phyloP scores from a whole-genome alignment of 2,888 invertebrate species.

The Empis livida region DNA sequence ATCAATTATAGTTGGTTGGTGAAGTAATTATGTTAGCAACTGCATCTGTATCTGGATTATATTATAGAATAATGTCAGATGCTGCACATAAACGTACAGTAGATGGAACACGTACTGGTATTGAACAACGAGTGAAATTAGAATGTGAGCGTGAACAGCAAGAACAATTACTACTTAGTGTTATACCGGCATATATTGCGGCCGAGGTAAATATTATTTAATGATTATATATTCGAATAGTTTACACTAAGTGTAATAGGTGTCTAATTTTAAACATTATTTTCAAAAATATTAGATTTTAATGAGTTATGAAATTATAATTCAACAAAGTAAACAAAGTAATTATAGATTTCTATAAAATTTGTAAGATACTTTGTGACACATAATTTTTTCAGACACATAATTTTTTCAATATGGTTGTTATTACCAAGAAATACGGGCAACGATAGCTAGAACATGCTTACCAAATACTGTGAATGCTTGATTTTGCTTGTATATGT shows the following conservation, averaged over 20 bases:
- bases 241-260: neutral
- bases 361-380: no score
- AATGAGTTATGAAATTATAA: no score
- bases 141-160: constrained; percentile 90
- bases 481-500: no score
- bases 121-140: constrained; percentile 81
- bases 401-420: no score
- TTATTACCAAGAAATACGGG: no score
- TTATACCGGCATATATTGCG: constrained; percentile 90
- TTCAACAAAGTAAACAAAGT: no score
- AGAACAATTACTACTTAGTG: constrained; percentile 79
- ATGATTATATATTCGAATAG: neutral
- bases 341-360: no score
- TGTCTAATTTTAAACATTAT: neutral
- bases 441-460: no score
- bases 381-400: no score
- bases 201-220: constrained; percentile 54
- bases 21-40: constrained; percentile 65
- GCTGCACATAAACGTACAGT: constrained; percentile 78
- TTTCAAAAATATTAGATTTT: no score
- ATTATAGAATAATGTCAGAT: constrained; percentile 80
- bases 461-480: no score
- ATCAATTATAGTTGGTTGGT: constrained; percentile 50
- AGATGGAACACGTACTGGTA: constrained; percentile 76
- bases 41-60: constrained; percentile 70